Evolutionary conservation across 23 tunicate species (phyloP).

Genomic region (Trididemnum miniatum): DNA sequence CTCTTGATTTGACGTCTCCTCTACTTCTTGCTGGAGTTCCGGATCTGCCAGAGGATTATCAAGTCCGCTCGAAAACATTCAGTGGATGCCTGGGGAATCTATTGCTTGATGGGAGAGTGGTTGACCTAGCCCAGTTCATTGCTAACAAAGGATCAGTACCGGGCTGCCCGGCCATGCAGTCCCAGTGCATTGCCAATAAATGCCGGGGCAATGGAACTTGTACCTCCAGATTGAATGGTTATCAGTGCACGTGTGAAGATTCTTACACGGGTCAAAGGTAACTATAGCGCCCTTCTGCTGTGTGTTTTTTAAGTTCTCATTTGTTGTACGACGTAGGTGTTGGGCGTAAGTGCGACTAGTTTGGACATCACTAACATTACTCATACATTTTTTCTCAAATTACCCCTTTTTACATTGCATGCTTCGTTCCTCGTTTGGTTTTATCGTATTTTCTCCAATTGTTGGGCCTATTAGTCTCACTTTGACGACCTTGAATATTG

Average conservation of each 20-base stretch:
- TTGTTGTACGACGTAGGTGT: too few species aligned
- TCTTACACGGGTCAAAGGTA: slow-evolving; percentile 65
- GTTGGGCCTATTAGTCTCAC: too few species aligned
- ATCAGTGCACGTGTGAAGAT: slow-evolving; percentile 51
- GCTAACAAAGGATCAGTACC: slow-evolving; percentile 80
- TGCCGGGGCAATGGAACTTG: slow-evolving; percentile 51
- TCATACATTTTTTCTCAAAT: too few species aligned
- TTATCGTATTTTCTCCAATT: too few species aligned
- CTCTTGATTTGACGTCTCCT: slow-evolving; percentile 87
- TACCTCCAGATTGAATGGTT: slow-evolving; percentile 22
- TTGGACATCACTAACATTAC: too few species aligned
- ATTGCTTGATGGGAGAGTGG: slow-evolving; percentile 35
- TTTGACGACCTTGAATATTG: too few species aligned
- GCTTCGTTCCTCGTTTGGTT: too few species aligned
- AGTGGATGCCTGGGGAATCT: slow-evolving; percentile 76
- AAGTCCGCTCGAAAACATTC: slow-evolving; percentile 58
- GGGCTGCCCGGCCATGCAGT: slow-evolving; percentile 57
- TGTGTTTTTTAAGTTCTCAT: too few species aligned
- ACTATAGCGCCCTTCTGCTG: too few species aligned
- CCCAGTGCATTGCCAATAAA: slow-evolving; percentile 41
- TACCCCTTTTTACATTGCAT: too few species aligned
- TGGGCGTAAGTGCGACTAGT: too few species aligned
- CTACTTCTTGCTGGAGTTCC: slow-evolving; percentile 87
- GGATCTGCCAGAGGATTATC: slow-evolving; percentile 75
- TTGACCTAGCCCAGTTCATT: slow-evolving; percentile 55